phyloP scores from a whole-genome alignment of 2,113 vertebrate species.

The Meles meles region DNA sequence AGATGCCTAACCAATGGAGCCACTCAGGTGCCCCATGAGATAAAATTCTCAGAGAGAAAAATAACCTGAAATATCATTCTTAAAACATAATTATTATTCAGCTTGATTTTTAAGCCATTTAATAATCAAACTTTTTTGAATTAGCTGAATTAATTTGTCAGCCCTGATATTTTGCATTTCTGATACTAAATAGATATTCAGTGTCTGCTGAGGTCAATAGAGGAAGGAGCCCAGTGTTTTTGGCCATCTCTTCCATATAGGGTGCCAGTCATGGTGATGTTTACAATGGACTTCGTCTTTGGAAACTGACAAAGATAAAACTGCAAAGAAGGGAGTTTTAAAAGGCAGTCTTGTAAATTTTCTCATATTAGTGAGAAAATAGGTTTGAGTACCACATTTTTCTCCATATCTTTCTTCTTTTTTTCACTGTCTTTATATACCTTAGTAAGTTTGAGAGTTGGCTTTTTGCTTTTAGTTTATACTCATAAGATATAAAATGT shows the following conservation, averaged over 20 bases:
- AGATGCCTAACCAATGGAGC: no score
- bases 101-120: background rate
- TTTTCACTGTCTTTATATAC: background rate
- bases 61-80: background rate
- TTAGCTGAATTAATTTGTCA: background rate
- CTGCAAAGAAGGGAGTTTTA: background rate
- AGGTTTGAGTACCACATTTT: background rate
- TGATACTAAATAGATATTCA: background rate
- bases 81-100: background rate
- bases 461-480: background rate
- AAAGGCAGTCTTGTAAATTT: background rate
- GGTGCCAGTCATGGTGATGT: background rate
- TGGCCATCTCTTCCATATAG: background rate
- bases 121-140: background rate
- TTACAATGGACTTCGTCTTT: background rate
- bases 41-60: background rate
- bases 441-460: background rate
- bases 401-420: background rate
- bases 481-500: background rate
- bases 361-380: background rate
- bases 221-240: background rate
- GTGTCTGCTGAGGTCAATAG: background rate
- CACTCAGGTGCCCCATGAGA: background rate
- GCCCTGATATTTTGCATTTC: background rate
- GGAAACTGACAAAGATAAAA: background rate